Conservation (phyloP, 2,797 vertebrate genomes). For the Danio albolineatus region DNA sequence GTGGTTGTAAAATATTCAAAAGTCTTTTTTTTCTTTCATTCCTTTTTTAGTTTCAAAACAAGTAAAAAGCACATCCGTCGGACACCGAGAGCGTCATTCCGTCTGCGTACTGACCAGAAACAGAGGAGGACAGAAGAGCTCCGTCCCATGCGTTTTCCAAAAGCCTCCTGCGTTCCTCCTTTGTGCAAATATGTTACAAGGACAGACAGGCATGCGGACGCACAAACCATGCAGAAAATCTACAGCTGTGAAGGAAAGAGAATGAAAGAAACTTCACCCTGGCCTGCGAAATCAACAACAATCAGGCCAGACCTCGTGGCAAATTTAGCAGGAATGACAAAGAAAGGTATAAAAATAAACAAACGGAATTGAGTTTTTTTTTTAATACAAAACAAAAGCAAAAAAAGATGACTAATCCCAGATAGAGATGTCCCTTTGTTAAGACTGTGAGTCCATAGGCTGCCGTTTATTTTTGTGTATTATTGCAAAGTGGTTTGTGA, state of each 20-base stretch:
- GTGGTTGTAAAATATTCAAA: slow-evolving; percentile 82
- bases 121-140: slow-evolving; percentile 56
- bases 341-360: slow-evolving; percentile 59
- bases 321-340: slow-evolving; percentile 66
- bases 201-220: slow-evolving; percentile 77
- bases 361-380: slow-evolving; percentile 8
- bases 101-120: slow-evolving; percentile 62
- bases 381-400: slow-evolving; percentile 38
- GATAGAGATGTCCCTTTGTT: slow-evolving; percentile 52
- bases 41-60: slow-evolving; percentile 66
- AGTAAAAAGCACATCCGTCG: slow-evolving; percentile 72
- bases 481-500: slow-evolving; percentile 61
- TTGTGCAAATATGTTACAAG: slow-evolving; percentile 78
- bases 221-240: slow-evolving; percentile 76
- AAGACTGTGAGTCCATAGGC: slow-evolving; percentile 61
- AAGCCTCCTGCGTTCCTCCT: slow-evolving; percentile 77
- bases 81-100: slow-evolving; percentile 68
- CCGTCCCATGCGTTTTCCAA: slow-evolving; percentile 54
- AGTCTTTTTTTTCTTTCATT: slow-evolving; percentile 59
- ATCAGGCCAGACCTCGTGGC: slow-evolving; percentile 61
- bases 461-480: slow-evolving; percentile 58
- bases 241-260: slow-evolving; percentile 63
- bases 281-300: slow-evolving; percentile 69
- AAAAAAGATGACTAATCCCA: slow-evolving; percentile 47
- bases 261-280: slow-evolving; percentile 57